A percentile compares a stretch with the other conserved stretches of the same genome.
These are phyloP conservation scores for Melipona quadrifasciata DNA, from an alignment of 1,140 invertebrate species.

Conservation along the genomic window DNA sequence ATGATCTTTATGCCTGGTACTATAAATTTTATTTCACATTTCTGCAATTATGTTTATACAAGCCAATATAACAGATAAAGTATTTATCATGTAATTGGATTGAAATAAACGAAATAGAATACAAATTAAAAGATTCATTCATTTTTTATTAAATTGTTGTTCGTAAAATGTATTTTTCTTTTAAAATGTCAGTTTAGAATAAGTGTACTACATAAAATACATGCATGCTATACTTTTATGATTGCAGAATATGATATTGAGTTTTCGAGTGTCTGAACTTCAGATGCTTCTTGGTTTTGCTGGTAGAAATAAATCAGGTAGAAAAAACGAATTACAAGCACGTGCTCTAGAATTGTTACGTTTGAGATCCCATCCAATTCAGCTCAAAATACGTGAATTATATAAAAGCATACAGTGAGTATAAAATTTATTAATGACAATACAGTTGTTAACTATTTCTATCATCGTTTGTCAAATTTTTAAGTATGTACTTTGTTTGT, in stretches of 20 bases:
- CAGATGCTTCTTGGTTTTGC: constrained; percentile 93
- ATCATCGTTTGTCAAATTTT: constrained; percentile 1
- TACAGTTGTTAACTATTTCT: constrained; percentile 12
- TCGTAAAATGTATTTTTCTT: not conserved
- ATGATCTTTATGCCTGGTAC: constrained; percentile 36
- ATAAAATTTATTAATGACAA: constrained; percentile 31
- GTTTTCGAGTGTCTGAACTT: constrained; percentile 92
- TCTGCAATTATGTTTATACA: constrained; percentile 19
- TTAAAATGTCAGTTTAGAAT: not conserved
- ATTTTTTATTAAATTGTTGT: not conserved
- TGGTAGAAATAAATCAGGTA: constrained; percentile 91
- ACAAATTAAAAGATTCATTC: constrained; percentile 2
- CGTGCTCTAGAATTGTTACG: constrained; percentile 90
- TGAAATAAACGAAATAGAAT: not conserved
- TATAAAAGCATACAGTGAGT: constrained; percentile 88
- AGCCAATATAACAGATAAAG: not conserved
- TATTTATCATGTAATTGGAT: constrained; percentile 1
- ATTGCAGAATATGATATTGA: constrained; percentile 90
- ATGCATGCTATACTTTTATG: constrained; percentile 47
- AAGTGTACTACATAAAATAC: not conserved
- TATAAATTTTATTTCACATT: constrained; percentile 25
- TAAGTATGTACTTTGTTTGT: constrained; percentile 1
- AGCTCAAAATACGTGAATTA: constrained; percentile 92
- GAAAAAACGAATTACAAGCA: constrained; percentile 92
- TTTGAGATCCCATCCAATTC: constrained; percentile 87